Evolutionary conservation across 2,113 vertebrate genomes (phyloP).

Genomic region (Larimichthys crocea): DNA sequence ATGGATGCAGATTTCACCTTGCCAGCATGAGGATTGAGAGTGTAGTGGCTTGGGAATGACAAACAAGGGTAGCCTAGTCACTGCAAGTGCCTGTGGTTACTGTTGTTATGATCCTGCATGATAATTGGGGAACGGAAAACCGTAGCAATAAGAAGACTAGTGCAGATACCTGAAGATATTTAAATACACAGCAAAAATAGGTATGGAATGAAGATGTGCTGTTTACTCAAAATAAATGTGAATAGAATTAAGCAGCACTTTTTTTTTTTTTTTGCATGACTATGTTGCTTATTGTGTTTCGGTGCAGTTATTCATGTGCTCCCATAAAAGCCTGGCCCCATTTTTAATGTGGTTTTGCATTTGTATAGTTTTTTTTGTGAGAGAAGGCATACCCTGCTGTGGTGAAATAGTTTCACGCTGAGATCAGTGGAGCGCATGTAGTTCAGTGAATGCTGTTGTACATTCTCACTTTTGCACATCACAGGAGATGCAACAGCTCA

Average conservation of each 20-base stretch:
- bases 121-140: constrained; percentile 46
- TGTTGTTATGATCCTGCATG: constrained; percentile 46
- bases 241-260: constrained; percentile 23
- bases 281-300: constrained; percentile 3
- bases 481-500: constrained; percentile 62
- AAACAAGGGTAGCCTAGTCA: constrained; percentile 52
- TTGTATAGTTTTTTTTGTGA: constrained; percentile 47
- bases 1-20: constrained; percentile 76
- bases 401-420: constrained; percentile 67
- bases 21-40: constrained; percentile 44
- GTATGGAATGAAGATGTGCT: not conserved
- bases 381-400: constrained; percentile 48
- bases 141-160: not conserved
- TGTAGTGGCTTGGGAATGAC: constrained; percentile 47
- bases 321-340: constrained; percentile 16
- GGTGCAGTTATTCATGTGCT: constrained; percentile 13
- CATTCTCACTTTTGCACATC: constrained; percentile 67
- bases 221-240: constrained; percentile 29
- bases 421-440: constrained; percentile 69
- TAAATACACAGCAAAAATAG: not conserved
- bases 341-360: constrained; percentile 60
- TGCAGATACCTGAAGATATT: not conserved
- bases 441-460: constrained; percentile 64
- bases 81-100: constrained; percentile 39
- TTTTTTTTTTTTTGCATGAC: constrained; percentile 20